Conservation (phyloP, 2,797 vertebrate species). For the Synaphobranchus kaupii region DNA sequence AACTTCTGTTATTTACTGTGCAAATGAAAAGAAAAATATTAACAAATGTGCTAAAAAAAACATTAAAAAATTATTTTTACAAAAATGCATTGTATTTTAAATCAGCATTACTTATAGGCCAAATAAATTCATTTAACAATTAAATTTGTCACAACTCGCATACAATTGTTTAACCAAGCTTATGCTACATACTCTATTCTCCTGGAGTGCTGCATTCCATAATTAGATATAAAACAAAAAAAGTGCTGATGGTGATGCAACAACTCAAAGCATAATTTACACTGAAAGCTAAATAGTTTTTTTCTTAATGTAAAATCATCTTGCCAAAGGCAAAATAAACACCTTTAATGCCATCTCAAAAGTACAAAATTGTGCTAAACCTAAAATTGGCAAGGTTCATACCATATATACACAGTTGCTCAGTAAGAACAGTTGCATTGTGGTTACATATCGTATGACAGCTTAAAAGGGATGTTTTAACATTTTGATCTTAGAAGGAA, state of each 20-base stretch:
- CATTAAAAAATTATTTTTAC: background rate
- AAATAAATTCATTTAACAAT: background rate
- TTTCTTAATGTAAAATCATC: no score
- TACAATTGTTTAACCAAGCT: background rate
- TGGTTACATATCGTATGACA: background rate
- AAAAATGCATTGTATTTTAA: background rate
- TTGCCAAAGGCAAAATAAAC: no score
- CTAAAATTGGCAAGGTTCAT: no score
- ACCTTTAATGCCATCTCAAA: no score
- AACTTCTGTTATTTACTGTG: background rate
- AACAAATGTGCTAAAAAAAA: background rate
- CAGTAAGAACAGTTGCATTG: background rate
- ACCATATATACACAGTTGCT: no score
- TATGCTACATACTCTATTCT: background rate
- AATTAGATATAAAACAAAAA: background rate
- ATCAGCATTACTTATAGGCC: background rate
- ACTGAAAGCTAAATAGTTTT: no score
- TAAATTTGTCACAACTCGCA: background rate
- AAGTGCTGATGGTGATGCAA: no score
- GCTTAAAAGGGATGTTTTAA: background rate
- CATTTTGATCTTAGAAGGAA: background rate
- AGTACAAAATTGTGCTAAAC: no score
- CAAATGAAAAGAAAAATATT: background rate
- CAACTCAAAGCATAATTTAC: no score
- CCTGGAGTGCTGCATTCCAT: background rate